phyloP scores from a whole-genome alignment of 2,113 vertebrate species.

The rabbit (Oryctolagus cuniculus) region DNA sequence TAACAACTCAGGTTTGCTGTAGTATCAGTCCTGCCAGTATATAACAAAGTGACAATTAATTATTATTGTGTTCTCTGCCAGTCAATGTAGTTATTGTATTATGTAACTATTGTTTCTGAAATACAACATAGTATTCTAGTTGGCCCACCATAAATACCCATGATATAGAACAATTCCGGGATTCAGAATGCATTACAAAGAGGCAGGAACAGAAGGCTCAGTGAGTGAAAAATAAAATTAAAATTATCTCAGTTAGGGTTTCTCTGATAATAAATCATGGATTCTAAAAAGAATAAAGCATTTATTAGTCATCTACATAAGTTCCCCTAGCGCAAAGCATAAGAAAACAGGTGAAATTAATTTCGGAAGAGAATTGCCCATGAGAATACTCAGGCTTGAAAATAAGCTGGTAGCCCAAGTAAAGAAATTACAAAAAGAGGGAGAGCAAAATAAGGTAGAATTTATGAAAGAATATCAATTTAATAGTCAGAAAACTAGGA shows the following conservation, averaged over 20 bases:
- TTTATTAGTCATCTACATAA: not conserved
- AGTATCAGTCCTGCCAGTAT: not conserved
- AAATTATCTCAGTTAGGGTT: not conserved
- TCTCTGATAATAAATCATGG: not conserved
- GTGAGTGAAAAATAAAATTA: conserved; percentile 8
- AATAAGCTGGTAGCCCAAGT: not conserved
- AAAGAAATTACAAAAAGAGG: not conserved
- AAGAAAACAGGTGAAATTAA: not conserved
- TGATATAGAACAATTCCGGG: not conserved
- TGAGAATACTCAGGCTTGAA: conserved; percentile 9
- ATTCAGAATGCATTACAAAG: not conserved
- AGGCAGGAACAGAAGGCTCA: not conserved
- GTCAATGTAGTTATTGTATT: not conserved
- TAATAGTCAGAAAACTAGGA: conserved; percentile 14
- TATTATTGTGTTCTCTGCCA: not conserved
- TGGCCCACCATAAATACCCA: not conserved
- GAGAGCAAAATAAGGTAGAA: not conserved
- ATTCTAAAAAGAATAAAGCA: not conserved
- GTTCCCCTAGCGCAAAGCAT: not conserved
- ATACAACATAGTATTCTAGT: not conserved
- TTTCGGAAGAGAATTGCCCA: not conserved
- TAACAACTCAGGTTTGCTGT: not conserved
- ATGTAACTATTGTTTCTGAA: not conserved
- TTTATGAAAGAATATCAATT: not conserved
- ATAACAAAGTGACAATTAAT: not conserved